Percentiles rank a stretch among this genome's conserved stretches.
phyloP scores from a whole-genome alignment of 2,113 vertebrate genomes.

The Protobothrops mucrosquamatus region DNA sequence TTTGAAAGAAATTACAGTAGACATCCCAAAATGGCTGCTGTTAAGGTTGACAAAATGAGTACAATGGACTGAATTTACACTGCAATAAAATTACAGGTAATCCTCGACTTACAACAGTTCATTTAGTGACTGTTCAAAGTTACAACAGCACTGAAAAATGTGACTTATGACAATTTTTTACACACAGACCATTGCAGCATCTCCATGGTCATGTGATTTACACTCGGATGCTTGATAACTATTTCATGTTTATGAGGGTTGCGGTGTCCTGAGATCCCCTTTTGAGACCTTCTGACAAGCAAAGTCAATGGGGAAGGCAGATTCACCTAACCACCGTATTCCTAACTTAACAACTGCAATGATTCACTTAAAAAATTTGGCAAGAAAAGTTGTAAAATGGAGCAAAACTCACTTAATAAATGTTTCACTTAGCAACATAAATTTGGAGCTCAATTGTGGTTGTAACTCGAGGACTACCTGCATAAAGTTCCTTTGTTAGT shows the following conservation, averaged over 20 bases:
- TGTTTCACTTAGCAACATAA: too few species aligned
- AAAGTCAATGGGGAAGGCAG: neutral
- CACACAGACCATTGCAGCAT: too few species aligned
- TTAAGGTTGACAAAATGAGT: neutral
- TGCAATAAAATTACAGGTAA: neutral
- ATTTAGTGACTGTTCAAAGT: neutral
- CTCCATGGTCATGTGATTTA: too few species aligned
- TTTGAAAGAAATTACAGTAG: neutral
- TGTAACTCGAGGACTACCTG: neutral
- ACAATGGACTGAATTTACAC: neutral
- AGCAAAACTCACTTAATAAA: too few species aligned
- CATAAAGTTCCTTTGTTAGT: neutral
- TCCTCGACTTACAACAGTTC: neutral
- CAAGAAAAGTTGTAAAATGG: too few species aligned
- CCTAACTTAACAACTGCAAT: neutral
- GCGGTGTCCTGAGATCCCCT: neutral
- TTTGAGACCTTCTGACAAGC: neutral
- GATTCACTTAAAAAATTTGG: neutral
- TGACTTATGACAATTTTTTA: neutral
- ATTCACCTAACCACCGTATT: neutral
- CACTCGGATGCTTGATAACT: neutral
- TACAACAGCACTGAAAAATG: neutral
- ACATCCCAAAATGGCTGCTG: neutral
- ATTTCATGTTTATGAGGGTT: neutral
- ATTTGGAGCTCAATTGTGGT: neutral